Evolutionary conservation across 2,797 vertebrate genomes (phyloP).

Genomic region (Lepilemur ruficaudatus): DNA sequence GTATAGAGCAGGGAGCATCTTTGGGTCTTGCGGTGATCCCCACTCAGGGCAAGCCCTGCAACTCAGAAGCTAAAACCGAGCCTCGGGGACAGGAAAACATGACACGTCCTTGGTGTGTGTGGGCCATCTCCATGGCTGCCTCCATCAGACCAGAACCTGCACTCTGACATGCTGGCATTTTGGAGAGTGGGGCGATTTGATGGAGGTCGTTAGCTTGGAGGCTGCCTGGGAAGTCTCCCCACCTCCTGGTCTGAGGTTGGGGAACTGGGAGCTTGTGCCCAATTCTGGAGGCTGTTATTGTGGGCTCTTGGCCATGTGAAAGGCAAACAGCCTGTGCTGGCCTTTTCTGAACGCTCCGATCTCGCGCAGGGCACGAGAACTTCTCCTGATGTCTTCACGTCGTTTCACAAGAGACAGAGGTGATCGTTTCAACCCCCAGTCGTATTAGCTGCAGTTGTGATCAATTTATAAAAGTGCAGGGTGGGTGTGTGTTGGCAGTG

Average conservation of each 20-base stretch:
- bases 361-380: constrained; percentile 2
- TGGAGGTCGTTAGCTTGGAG: neutral
- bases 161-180: neutral
- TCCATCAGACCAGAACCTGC: neutral
- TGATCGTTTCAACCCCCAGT: constrained; percentile 71
- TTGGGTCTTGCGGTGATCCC: neutral
- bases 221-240: neutral
- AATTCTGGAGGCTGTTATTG: neutral
- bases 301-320: neutral
- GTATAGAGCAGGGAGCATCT: neutral
- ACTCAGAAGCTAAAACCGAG: neutral
- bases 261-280: too few species aligned
- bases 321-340: neutral
- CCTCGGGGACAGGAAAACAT: rapidly evolving
- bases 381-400: constrained; percentile 70
- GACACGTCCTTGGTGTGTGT: rapidly evolving
- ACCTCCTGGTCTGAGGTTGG: neutral
- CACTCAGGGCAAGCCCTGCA: neutral
- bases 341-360: neutral
- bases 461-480: constrained; percentile 71
- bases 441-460: constrained; percentile 77
- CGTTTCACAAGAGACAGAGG: constrained; percentile 72
- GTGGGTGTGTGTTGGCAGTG: constrained; percentile 59
- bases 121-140: rapidly evolving
- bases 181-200: too few species aligned